Percentiles rank a stretch among this genome's conserved stretches.
These are phyloP conservation scores for Macrotis lagotis DNA, from an alignment of 2,113 vertebrate genomes.

Conservation along the genomic window DNA sequence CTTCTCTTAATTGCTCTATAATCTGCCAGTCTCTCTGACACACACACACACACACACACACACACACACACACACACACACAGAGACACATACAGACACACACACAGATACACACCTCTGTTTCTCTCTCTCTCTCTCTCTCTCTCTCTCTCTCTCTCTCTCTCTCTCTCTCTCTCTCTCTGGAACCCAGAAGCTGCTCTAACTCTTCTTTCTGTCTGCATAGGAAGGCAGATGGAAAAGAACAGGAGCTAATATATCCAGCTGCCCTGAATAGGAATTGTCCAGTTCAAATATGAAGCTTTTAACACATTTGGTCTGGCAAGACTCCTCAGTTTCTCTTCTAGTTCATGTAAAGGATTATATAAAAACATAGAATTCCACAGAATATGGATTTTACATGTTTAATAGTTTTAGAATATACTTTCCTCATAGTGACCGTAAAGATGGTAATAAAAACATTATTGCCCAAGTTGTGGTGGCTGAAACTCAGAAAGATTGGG, in stretches of 20 bases:
- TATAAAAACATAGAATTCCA: neutral
- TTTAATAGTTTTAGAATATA: neutral
- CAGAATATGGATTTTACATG: neutral
- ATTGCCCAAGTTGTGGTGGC: neutral
- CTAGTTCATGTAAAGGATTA: neutral
- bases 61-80: no score
- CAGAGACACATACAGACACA: no score
- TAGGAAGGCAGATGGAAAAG: neutral
- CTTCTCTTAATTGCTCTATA: neutral
- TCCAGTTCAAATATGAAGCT: neutral
- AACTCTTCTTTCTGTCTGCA: neutral
- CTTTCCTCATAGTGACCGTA: neutral
- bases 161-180: no score
- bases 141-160: no score
- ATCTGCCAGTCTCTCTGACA: neutral
- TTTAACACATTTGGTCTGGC: neutral
- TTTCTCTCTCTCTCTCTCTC: no score
- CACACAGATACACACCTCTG: no score
- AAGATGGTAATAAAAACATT: neutral
- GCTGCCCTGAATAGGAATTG: neutral
- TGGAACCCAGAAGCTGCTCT: neutral
- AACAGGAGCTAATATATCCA: neutral
- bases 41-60: no score
- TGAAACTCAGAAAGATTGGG: neutral
- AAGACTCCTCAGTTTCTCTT: neutral